Conservation (phyloP, 1,140 invertebrate genomes). For the Saxidomus purpurata region DNA sequence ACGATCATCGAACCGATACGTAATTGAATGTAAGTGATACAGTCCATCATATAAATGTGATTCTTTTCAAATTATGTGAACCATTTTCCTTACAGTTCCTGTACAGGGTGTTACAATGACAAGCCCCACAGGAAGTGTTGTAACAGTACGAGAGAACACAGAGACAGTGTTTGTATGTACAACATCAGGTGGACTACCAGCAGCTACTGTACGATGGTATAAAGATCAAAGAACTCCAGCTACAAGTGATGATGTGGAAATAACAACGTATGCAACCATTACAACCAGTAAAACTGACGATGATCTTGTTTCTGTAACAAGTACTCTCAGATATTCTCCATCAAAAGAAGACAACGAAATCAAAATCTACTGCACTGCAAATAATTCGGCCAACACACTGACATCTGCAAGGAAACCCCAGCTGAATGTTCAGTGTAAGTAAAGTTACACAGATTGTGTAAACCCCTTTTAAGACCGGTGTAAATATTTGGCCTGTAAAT, state of each 20-base stretch:
- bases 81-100: not conserved
- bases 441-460: not conserved
- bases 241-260: not conserved
- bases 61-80: no score
- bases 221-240: not conserved
- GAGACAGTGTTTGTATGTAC: not conserved
- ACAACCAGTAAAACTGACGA: not conserved
- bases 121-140: not conserved
- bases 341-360: not conserved
- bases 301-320: not conserved
- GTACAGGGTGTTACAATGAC: not conserved
- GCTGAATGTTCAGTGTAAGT: not conserved
- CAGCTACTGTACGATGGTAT: not conserved
- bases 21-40: no score
- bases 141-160: not conserved
- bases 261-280: not conserved
- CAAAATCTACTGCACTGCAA: not conserved
- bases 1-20: no score
- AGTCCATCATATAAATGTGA: no score
- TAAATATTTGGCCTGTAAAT: not conserved
- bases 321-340: not conserved
- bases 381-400: not conserved
- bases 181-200: not conserved
- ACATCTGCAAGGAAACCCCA: not conserved
- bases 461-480: not conserved